Conservation (phyloP, 2,888 invertebrate species). For the Protula sp. region DNA sequence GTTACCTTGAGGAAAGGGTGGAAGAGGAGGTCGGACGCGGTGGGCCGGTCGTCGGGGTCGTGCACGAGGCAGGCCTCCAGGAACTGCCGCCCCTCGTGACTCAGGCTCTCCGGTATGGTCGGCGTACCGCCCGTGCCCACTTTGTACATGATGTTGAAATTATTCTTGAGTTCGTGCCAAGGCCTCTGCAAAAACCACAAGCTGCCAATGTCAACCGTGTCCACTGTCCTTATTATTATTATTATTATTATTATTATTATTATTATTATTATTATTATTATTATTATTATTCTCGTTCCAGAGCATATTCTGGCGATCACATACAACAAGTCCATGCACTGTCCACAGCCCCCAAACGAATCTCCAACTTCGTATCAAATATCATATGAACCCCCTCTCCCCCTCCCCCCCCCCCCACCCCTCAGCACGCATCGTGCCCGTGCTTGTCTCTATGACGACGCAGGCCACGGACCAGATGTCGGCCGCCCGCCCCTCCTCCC, state of each 20-base stretch:
- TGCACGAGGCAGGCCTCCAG: constrained; percentile 73
- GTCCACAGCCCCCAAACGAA: too few species aligned
- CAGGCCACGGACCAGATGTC: constrained; percentile 96
- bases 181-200: constrained; percentile 65
- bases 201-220: too few species aligned
- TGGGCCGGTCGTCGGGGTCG: constrained; percentile 69
- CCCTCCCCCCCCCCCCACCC: too few species aligned
- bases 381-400: too few species aligned
- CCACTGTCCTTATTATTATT: too few species aligned
- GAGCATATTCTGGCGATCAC: too few species aligned
- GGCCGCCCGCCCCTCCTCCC: constrained; percentile 85
- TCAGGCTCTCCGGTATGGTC: constrained; percentile 68
- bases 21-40: constrained; percentile 65
- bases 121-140: constrained; percentile 89
- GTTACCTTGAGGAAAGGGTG: constrained; percentile 28
- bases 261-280: too few species aligned
- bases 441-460: constrained; percentile 91
- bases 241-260: too few species aligned
- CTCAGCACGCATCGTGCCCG: constrained; percentile 82
- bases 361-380: too few species aligned
- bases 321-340: too few species aligned
- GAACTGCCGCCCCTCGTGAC: constrained; percentile 78
- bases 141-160: constrained; percentile 92
- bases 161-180: constrained; percentile 86
- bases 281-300: too few species aligned